phyloP scores from a whole-genome alignment of 2,888 invertebrate genomes.

The Callyntrura guangdongensis region DNA sequence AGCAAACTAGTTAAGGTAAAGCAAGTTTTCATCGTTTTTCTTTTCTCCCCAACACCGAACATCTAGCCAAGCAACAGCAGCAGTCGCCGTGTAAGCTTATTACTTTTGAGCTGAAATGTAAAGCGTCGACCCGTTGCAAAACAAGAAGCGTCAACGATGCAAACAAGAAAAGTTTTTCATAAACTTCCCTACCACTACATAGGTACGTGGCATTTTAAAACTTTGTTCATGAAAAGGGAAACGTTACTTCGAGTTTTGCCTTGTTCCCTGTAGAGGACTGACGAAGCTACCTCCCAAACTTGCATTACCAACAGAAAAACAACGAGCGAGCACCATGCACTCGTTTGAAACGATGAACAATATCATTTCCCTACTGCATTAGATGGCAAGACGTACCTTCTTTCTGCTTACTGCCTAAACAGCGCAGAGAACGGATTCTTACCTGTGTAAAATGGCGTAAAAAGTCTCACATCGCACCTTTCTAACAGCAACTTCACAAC shows the following conservation, averaged over 20 bases:
- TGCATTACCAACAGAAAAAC: not conserved
- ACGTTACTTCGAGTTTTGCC: conserved; percentile 31
- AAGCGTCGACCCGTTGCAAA: conserved; percentile 38
- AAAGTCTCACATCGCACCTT: conserved; percentile 76
- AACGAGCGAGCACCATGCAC: not conserved
- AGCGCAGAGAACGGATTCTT: conserved; percentile 26
- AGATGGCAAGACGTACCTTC: conserved; percentile 48
- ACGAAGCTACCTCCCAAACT: not conserved
- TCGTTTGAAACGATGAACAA: not conserved
- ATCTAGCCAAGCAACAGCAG: not conserved
- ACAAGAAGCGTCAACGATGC: not conserved
- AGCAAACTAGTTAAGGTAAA: conserved; percentile 57
- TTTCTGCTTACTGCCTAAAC: not conserved
- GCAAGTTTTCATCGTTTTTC: conserved; percentile 64
- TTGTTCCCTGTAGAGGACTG: conserved; percentile 52
- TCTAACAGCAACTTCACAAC: conserved; percentile 27
- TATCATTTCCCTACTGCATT: conserved; percentile 9
- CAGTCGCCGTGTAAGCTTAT: too few relatives aligned
- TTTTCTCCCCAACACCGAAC: conserved; percentile 56
- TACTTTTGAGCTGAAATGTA: conserved; percentile 33
- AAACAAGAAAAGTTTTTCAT: conserved; percentile 13
- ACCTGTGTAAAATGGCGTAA: conserved; percentile 44
- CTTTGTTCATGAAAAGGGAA: conserved; percentile 53
- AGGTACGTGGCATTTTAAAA: not conserved
- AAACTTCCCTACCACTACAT: not conserved